Conservation (phyloP, 1,140 invertebrate species). For the Drosophila willistoni region DNA sequence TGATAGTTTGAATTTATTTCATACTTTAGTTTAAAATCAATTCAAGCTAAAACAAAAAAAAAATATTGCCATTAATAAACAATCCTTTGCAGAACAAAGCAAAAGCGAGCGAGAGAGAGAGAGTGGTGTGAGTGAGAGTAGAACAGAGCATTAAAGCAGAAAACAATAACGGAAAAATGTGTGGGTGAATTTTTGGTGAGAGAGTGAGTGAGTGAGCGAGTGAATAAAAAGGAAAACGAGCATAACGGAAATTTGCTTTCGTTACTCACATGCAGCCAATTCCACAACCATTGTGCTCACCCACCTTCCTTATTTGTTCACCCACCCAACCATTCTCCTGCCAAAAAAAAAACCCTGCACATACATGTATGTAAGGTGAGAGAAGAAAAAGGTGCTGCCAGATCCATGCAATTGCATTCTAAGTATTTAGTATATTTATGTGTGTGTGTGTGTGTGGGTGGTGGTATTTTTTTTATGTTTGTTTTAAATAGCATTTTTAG, state of each 20-base stretch:
- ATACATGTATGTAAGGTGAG: neutral
- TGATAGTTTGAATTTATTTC: too few species aligned
- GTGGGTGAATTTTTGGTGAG: neutral
- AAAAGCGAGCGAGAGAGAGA: neutral
- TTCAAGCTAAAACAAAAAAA: neutral
- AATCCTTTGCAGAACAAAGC: neutral
- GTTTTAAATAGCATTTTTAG: constrained; percentile 14
- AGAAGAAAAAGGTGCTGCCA: constrained; percentile 5
- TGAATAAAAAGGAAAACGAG: too few species aligned
- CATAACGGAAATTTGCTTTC: neutral
- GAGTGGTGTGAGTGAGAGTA: neutral
- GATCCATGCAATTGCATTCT: constrained; percentile 6
- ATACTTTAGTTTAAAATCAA: neutral
- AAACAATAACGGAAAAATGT: neutral
- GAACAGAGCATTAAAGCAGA: neutral
- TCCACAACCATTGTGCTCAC: neutral
- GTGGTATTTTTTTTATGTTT: neutral
- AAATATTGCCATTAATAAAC: too few species aligned
- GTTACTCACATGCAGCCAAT: neutral
- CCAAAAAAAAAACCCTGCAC: neutral
- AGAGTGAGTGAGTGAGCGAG: neutral
- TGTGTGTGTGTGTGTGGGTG: neutral
- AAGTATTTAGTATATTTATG: constrained; percentile 6
- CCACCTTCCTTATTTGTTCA: neutral
- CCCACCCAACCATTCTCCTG: too few species aligned